Evolutionary conservation across 2,797 vertebrate species (phyloP).

Genomic region (Euphonia xanthogaster): DNA sequence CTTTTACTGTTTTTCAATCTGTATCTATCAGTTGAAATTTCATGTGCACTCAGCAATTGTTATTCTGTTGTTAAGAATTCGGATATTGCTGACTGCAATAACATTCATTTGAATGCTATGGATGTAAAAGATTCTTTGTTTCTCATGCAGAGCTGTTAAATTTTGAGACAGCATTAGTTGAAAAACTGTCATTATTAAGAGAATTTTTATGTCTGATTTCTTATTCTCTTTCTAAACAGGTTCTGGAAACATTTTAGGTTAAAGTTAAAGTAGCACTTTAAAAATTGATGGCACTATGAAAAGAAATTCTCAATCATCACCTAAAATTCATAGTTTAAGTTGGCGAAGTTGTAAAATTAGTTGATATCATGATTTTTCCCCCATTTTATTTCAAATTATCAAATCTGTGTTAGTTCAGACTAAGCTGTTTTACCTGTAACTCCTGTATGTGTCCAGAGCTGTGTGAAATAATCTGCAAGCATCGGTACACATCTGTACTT

Average conservation of each 20-base stretch:
- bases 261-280: background rate
- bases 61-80: background rate
- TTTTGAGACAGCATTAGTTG: background rate
- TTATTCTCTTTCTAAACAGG: background rate
- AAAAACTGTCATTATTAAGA: background rate
- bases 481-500: background rate
- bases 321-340: background rate
- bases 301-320: background rate
- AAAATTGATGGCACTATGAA: background rate
- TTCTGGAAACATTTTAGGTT: background rate
- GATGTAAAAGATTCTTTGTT: background rate
- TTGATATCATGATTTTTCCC: accelerated
- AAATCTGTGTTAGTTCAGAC: background rate
- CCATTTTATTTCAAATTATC: background rate
- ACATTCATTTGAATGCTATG: background rate
- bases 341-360: background rate
- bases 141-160: background rate
- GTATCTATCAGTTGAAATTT: conserved; percentile 36
- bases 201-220: background rate
- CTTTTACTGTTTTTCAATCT: conserved; percentile 19
- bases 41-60: background rate
- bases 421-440: background rate
- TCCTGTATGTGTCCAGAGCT: background rate
- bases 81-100: background rate
- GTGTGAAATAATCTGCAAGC: background rate